Evolutionary conservation across 2,888 invertebrate genomes (phyloP).

Genomic region (Eupelmus urozonus): DNA sequence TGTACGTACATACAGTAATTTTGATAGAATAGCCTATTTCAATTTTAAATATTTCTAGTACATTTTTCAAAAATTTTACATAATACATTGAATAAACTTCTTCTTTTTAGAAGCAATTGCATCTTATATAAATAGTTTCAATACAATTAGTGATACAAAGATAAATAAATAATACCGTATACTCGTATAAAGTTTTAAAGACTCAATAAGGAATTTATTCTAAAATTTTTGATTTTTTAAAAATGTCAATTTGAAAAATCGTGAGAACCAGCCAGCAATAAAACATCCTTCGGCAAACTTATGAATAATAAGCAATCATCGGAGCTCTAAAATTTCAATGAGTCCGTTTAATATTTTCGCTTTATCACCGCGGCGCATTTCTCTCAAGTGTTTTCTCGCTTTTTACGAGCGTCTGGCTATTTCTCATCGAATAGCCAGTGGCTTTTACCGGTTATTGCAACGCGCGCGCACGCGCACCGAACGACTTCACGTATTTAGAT

Average conservation of each 20-base stretch:
- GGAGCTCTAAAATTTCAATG: conserved; percentile 16
- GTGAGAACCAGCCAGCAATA: background rate
- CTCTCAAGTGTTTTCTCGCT: background rate
- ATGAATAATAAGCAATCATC: background rate
- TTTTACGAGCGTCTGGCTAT: conserved; percentile 15
- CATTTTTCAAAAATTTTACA: too few relatives aligned
- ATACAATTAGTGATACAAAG: too few relatives aligned
- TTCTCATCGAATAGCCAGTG: conserved; percentile 7
- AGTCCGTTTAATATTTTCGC: background rate
- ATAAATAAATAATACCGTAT: too few relatives aligned
- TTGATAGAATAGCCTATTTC: too few relatives aligned
- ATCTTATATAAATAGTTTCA: too few relatives aligned
- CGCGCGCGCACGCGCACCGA: background rate
- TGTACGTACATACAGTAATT: too few relatives aligned
- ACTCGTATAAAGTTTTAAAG: too few relatives aligned
- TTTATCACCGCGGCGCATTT: background rate
- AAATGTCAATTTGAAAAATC: background rate
- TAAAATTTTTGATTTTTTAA: too few relatives aligned
- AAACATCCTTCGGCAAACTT: background rate
- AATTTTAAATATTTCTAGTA: too few relatives aligned
- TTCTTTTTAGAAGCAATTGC: too few relatives aligned
- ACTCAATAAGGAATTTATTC: too few relatives aligned
- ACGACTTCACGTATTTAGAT: conserved; percentile 28
- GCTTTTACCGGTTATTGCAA: conserved; percentile 16
- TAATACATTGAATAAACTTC: too few relatives aligned